Percentiles rank a stretch among this genome's conserved stretches.
These are phyloP conservation scores for Tragelaphus imberbis DNA, from an alignment of 2,113 vertebrate species.

Conservation along the genomic window DNA sequence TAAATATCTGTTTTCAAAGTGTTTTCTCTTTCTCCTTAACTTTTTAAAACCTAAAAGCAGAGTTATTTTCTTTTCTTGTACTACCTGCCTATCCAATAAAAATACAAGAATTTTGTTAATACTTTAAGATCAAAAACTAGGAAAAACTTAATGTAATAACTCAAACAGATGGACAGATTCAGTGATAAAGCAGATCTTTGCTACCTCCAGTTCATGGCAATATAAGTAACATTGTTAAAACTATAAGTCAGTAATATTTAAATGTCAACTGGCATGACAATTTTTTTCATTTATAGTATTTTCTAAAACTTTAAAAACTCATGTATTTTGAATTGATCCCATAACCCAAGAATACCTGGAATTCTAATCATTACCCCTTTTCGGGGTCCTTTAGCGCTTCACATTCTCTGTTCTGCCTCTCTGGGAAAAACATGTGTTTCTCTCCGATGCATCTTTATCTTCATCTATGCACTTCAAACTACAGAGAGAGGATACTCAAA, in stretches of 20 bases:
- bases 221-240: constrained; percentile 31
- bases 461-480: constrained; percentile 36
- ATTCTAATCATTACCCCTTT: constrained; percentile 49
- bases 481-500: background rate
- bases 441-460: constrained; percentile 41
- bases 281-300: constrained; percentile 26
- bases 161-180: background rate
- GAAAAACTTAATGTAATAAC: background rate
- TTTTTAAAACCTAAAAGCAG: background rate
- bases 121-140: background rate
- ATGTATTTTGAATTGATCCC: constrained; percentile 52
- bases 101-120: background rate
- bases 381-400: constrained; percentile 16
- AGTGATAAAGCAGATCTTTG: background rate
- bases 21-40: background rate
- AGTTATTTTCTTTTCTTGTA: constrained; percentile 13
- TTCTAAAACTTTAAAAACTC: constrained; percentile 46
- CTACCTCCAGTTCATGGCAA: background rate
- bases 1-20: background rate
- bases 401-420: constrained; percentile 4
- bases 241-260: constrained; percentile 38
- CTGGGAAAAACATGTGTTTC: constrained; percentile 52
- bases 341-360: constrained; percentile 47
- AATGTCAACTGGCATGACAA: background rate
- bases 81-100: background rate